Evolutionary conservation across 2,113 vertebrate species (phyloP), one percentile per base, ranked within the genome.

Genomic region (Mungos mungo): DNA sequence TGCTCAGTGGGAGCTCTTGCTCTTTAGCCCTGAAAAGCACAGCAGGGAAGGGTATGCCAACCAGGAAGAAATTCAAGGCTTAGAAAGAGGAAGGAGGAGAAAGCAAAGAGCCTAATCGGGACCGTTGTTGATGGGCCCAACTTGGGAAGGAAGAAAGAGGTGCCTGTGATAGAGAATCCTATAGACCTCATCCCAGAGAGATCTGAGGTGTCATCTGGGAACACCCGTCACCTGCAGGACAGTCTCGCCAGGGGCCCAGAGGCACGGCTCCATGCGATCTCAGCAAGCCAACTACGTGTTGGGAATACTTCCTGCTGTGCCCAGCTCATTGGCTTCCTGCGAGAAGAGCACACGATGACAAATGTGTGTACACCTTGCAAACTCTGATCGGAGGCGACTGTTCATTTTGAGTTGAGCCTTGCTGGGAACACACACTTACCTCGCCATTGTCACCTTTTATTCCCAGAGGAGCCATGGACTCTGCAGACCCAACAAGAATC

Each of bases 171-270:
- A 25, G 19, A 74, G 29, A 68, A 83, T n/a, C 52, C 1, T 0
- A 8, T 63, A 83, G 45, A 71, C 27, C 41, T 82, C 84, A 45
- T 71, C 69, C 33, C 29, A 57, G 72, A 68, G 41, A 66, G 45
- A 80, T 3, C 13, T 11, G 12, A 60, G 13, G 15, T n/a, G 45
- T 27, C 81, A n/a, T 25, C 74, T 0, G 3, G 80, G 21, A 5
- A 5, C 0, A n/a, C 5, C 4, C 0, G 0, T 35, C 71, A 47
- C 38, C 63, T 16, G 23, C 31, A 11, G 66, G 5, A 68, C 19
- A 16, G 7, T 21, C 35, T 38, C 15, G 8, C 31, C 33, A 25
- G 71, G 50, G 45, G 7, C 25, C 45, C 29, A 80, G 12, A 41
- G 33, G 27, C 60, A 16, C n/a, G 57, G 29, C 35, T 83, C 91